Conservation (phyloP, 2,113 vertebrate genomes). For the Phrynocephalus versicolor region DNA sequence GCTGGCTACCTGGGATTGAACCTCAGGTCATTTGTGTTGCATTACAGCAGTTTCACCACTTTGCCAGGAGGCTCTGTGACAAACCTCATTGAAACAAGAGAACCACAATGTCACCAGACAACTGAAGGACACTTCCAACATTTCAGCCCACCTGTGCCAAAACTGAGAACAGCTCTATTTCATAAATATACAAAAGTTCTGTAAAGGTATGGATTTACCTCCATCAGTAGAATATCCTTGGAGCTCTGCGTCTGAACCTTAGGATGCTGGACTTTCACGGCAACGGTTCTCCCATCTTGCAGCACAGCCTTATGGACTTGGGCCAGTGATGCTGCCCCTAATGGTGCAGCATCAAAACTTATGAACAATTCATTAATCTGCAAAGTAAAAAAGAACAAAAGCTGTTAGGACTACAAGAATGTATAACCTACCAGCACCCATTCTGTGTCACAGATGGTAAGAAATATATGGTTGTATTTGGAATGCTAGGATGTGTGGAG, state of each 20-base stretch:
- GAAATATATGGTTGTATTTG: neutral
- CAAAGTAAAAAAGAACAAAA: constrained; percentile 45
- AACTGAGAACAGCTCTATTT: neutral
- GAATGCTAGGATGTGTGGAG: neutral
- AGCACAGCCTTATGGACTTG: constrained; percentile 96
- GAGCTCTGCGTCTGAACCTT: constrained; percentile 92
- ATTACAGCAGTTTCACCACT: too few relatives aligned
- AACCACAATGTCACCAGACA: neutral
- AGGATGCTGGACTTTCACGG: constrained; percentile 96
- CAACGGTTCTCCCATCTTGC: constrained; percentile 90
- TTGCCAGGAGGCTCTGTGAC: too few relatives aligned
- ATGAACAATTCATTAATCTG: constrained; percentile 90
- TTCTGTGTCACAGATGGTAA: neutral
- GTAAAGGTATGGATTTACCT: constrained; percentile 77
- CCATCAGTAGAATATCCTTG: constrained; percentile 93
- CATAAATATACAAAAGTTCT: neutral
- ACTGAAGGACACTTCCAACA: neutral
- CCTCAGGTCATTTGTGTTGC: too few relatives aligned
- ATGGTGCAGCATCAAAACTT: constrained; percentile 89
- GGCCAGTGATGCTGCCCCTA: constrained; percentile 94
- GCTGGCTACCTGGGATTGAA: too few relatives aligned
- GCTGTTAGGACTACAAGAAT: constrained; percentile 18
- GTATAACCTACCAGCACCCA: neutral
- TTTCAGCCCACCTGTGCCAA: neutral
- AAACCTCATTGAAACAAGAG: neutral